Base-by-base conservation (phyloP, 2,888 invertebrate genomes). In the Drosophila aldrichi region DNA sequence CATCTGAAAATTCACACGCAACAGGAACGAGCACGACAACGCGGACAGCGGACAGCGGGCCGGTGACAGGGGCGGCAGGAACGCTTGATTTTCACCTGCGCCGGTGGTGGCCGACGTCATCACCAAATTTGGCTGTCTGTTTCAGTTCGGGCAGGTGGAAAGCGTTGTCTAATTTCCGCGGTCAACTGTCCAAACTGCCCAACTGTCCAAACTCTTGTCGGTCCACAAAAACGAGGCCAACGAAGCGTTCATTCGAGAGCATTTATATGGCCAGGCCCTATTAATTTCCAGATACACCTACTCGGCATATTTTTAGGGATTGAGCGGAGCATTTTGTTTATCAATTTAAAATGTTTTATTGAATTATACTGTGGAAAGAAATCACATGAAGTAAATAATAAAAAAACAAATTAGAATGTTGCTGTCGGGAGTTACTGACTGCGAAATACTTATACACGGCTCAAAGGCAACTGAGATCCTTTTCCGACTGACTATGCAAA, bases 1-100 rank as follows among this genome's bases (percentile, higher is more conserved):
- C 85, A 85, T 73, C 77, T 74, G 81, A 77, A 81, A 86, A 89
- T 78, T 89, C 89, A 84, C 84, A 84, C 84, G 87, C 84, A 49
- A 88, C 68, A 43, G 40, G 38, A 55, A 29, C n/a, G 25, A 8
- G 38, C 18, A 36, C 36, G 36, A 36, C 29, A 29, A 29, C 29
- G 29, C 29, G 3, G 29, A 8, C 8, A 7, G 29, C 29, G 51
- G 3, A 14, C 14, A 14, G 51, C 18, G 41, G 25, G 22, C 62
- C 32, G 62, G 44, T 44, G 65, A 56, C 41, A 61, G 51, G 14
- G 51, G 16, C 20, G 18, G 20, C 20, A 51, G 51, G 10, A 40
- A 16, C 57, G 65, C 70, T 66, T 71, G 70, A 68, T 82, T 82
- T 82, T 79, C 82, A 82, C 77, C 82, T 82, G 82, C 85, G 54